These are phyloP conservation scores for Hemicrepidius hirtus DNA, from an alignment of 2,888 invertebrate species.

Conservation along the genomic window DNA sequence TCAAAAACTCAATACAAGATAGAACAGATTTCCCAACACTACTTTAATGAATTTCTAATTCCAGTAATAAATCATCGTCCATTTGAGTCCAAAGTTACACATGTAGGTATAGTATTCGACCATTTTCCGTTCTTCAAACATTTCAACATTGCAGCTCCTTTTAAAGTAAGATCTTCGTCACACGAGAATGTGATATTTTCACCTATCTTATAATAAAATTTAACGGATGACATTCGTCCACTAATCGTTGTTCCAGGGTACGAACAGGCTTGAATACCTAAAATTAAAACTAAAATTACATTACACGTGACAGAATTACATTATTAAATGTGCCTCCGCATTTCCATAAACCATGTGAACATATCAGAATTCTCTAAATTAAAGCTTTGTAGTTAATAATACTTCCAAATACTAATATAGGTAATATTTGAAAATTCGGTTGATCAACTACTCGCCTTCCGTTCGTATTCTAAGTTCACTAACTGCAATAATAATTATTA, in stretches of 20 bases:
- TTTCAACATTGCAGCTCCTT: constrained; percentile 85
- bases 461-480: too few species aligned
- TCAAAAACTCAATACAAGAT: too few species aligned
- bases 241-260: constrained; percentile 92
- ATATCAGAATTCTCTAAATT: too few species aligned
- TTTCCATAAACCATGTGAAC: too few species aligned
- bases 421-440: too few species aligned
- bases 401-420: too few species aligned
- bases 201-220: constrained; percentile 91
- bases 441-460: too few species aligned
- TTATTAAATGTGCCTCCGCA: background rate
- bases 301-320: background rate
- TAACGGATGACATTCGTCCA: constrained; percentile 89
- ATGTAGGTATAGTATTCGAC: constrained; percentile 90
- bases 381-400: too few species aligned
- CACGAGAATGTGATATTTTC: constrained; percentile 91
- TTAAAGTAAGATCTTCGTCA: constrained; percentile 83
- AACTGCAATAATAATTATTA: too few species aligned
- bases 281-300: background rate
- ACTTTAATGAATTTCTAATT: background rate
- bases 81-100: constrained; percentile 66
- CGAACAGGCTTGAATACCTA: constrained; percentile 82
- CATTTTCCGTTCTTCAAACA: constrained; percentile 90
- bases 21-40: too few species aligned
- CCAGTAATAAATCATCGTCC: background rate